phyloP scores from a whole-genome alignment of 2,888 invertebrate species.

The Plebejus melissa region DNA sequence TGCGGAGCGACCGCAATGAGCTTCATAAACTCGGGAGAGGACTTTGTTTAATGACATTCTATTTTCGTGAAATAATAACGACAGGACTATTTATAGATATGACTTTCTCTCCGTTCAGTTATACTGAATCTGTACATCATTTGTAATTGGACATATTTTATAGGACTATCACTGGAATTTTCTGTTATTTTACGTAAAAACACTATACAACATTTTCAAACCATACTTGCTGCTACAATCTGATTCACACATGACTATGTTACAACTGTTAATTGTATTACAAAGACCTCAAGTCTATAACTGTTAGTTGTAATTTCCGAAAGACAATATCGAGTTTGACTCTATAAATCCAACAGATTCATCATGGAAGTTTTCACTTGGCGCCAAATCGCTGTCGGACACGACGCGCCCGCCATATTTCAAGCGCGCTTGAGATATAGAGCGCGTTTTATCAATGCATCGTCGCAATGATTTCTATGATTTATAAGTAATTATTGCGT shows the following conservation, averaged over 20 bases:
- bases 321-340: not conserved
- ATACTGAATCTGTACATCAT: slow-evolving; percentile 4
- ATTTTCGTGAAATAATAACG: slow-evolving; percentile 27
- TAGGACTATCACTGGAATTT: not conserved
- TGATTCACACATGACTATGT: not conserved
- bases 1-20: slow-evolving; percentile 47
- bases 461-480: slow-evolving; percentile 74
- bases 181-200: not conserved
- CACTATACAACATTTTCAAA: not conserved
- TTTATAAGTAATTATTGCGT: slow-evolving; percentile 75
- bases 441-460: slow-evolving; percentile 75
- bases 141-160: slow-evolving; percentile 3
- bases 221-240: not conserved
- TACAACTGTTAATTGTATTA: not conserved
- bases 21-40: slow-evolving; percentile 40
- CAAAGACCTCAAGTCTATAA: not conserved
- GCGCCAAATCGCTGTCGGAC: slow-evolving; percentile 69
- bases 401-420: slow-evolving; percentile 70
- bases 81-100: slow-evolving; percentile 20
- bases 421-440: slow-evolving; percentile 72
- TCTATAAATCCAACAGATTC: slow-evolving; percentile 53
- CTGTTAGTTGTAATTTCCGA: not conserved
- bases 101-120: slow-evolving; percentile 10
- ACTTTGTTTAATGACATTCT: slow-evolving; percentile 32
- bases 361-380: slow-evolving; percentile 64